Evolutionary conservation across 2,797 vertebrate species (phyloP).

Genomic region (Lemur catta): DNA sequence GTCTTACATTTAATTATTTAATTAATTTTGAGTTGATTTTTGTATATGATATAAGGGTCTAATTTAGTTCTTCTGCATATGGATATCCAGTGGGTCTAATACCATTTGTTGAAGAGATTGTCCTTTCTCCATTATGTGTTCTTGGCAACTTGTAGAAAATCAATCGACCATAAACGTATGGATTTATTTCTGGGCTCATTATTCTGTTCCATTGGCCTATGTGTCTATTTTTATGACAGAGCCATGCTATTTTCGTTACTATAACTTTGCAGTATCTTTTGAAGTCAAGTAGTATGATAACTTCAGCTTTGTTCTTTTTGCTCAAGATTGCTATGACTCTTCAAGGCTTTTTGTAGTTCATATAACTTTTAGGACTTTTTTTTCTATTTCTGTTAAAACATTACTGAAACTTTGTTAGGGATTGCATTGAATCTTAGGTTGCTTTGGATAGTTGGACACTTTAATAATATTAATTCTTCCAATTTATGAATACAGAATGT

Average conservation of each 20-base stretch:
- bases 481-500: not conserved
- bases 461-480: not conserved
- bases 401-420: not conserved
- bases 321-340: not conserved
- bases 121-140: not conserved
- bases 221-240: not conserved
- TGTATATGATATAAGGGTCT: not conserved
- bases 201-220: not conserved
- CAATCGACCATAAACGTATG: not conserved
- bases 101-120: not conserved
- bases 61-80: not conserved
- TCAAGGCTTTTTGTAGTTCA: not conserved
- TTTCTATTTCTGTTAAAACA: not conserved
- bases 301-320: not conserved
- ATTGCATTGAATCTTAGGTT: not conserved
- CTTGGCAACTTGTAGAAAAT: not conserved
- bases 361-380: not conserved
- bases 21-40: not conserved
- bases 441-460: not conserved
- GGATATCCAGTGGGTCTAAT: not conserved
- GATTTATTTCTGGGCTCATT: not conserved
- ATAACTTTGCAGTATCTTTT: not conserved
- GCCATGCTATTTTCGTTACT: not conserved
- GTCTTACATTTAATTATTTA: not conserved
- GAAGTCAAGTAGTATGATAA: not conserved